phyloP scores from a whole-genome alignment of 2,888 invertebrate genomes.

The Neoitamus cyanurus region DNA sequence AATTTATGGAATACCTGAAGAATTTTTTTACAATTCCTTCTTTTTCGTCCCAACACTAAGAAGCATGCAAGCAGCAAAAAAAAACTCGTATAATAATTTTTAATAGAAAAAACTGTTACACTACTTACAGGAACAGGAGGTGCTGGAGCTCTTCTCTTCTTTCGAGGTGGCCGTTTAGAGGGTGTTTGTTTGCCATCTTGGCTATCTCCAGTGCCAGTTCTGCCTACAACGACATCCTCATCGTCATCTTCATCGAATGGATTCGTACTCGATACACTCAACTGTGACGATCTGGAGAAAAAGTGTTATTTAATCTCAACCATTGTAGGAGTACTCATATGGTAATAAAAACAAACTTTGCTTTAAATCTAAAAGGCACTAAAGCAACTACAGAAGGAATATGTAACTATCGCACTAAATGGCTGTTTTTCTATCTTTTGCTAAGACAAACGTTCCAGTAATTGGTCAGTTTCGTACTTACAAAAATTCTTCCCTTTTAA shows the following conservation, averaged over 20 bases:
- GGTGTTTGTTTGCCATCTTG: conserved; percentile 57
- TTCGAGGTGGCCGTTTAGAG: conserved; percentile 70
- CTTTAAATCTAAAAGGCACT: neutral
- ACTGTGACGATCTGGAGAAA: conserved; percentile 69
- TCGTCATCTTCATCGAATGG: conserved; percentile 69
- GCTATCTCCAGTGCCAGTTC: conserved; percentile 53
- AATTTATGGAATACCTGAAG: conserved; percentile 17
- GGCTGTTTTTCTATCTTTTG: neutral
- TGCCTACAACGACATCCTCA: conserved; percentile 55
- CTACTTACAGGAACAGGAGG: conserved; percentile 65
- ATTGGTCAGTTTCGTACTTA: neutral
- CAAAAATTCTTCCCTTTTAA: neutral
- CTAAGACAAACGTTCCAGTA: neutral
- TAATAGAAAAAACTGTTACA: neutral
- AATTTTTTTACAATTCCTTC: conserved; percentile 12
- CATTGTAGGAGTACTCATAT: too few species aligned
- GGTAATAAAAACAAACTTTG: too few species aligned
- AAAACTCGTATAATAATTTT: neutral
- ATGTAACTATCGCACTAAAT: neutral
- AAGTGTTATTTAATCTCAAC: too few species aligned
- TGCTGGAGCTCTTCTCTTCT: conserved; percentile 74
- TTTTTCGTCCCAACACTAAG: conserved; percentile 37
- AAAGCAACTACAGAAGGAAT: neutral
- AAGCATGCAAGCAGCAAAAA: neutral
- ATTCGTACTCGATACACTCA: conserved; percentile 71